Conservation (phyloP, 1,140 invertebrate genomes). For the Oryzaephilus surinamensis region DNA sequence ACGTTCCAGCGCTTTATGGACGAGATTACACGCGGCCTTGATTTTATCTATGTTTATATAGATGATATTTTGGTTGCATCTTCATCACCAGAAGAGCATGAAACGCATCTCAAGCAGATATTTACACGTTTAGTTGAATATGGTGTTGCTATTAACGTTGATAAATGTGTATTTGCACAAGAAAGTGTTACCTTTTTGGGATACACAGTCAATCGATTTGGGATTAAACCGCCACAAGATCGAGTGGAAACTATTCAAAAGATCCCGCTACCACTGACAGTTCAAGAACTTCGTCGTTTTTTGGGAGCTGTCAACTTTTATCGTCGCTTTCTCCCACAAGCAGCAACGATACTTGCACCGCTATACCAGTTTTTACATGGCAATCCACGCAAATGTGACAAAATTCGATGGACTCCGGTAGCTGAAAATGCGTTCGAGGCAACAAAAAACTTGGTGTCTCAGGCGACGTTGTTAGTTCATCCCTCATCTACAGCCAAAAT, state of each 20-base stretch:
- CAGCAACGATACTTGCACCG: conserved; percentile 19
- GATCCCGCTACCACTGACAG: conserved; percentile 14
- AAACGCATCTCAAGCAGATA: conserved; percentile 17
- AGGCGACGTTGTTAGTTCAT: conserved; percentile 24
- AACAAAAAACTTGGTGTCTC: conserved; percentile 23
- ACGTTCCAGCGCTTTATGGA: conserved; percentile 38
- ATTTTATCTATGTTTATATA: conserved; percentile 27
- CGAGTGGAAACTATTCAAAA: conserved; percentile 23
- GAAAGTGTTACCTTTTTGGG: conserved; percentile 28
- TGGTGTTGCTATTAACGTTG: conserved; percentile 24
- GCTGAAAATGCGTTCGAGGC: conserved; percentile 28
- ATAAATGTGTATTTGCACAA: conserved; percentile 25
- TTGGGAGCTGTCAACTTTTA: conserved; percentile 33
- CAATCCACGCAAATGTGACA: conserved; percentile 18
- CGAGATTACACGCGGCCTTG: conserved; percentile 15
- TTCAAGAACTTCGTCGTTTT: conserved; percentile 25
- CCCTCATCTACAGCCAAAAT: conserved; percentile 16
- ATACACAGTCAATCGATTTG: conserved; percentile 19
- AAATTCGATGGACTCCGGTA: conserved; percentile 19
- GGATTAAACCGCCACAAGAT: conserved; percentile 23
- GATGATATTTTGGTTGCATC: conserved; percentile 36
- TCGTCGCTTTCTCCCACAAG: conserved; percentile 21
- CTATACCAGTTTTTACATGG: conserved; percentile 14
- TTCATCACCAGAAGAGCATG: conserved; percentile 20
- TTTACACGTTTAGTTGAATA: conserved; percentile 21